Conservation (phyloP, 2,113 vertebrate species). For the Haliaeetus leucogaster region DNA sequence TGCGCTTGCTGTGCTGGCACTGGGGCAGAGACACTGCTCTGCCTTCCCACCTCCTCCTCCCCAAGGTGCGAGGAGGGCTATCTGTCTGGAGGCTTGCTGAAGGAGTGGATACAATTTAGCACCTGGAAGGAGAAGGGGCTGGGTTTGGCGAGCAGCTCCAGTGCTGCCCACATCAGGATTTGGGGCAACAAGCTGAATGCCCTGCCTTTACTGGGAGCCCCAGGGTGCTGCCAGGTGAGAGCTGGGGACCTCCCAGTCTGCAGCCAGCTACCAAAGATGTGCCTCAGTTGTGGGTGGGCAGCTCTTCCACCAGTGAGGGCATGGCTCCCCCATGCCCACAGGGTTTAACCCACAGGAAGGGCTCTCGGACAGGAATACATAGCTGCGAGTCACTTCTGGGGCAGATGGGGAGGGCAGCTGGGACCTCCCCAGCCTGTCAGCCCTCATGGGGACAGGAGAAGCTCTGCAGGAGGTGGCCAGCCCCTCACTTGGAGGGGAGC, state of each 20-base stretch:
- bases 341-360: fast-evolving
- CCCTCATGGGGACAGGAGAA: not conserved
- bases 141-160: not conserved
- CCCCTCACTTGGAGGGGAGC: not conserved
- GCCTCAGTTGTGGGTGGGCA: not conserved
- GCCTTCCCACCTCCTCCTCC: not conserved
- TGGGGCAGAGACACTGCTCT: not conserved
- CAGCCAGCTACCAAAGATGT: not conserved
- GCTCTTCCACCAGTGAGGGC: not conserved
- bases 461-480: not conserved
- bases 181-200: not conserved
- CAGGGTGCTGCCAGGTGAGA: not conserved
- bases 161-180: not conserved
- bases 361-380: fast-evolving
- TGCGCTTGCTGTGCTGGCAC: fast-evolving
- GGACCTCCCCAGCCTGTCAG: not conserved
- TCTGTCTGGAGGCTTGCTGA: fast-evolving
- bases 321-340: fast-evolving
- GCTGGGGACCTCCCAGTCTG: not conserved
- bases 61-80: not conserved
- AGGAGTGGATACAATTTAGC: not conserved
- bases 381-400: not conserved
- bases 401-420: not conserved
- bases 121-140: not conserved
- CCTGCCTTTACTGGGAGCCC: not conserved